Base-by-base conservation (phyloP, 2,888 invertebrate species). In the Lampropteryx suffumata region DNA sequence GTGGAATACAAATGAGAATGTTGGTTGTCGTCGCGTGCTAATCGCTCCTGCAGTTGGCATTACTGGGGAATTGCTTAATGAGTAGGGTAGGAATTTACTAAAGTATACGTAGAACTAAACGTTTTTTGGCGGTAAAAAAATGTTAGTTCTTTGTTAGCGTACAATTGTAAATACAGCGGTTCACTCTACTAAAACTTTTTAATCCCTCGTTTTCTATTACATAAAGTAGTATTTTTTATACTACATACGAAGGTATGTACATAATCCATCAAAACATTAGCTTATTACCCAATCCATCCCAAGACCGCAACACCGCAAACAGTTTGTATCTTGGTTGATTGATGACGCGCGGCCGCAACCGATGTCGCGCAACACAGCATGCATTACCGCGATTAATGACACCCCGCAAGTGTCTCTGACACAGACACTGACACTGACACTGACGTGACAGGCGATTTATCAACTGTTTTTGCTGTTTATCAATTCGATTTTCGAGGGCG, bases 1-100 rank as follows among this genome's bases (percentile, higher is more conserved):
- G 54, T 39, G 37, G 42, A 55, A 50, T 50, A 46, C 46, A 61
- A 68, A 65, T 70, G 64, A 61, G 69, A 65, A 69, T 63, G 64
- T 67, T 67, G 61, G 57, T 59, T n/a, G 57, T 57, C 59, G 55
- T 70, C 55, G 70, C 70, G 69, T 66, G 69, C 64, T 61, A 62
- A 68, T 66, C 67, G 60, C 40, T 50, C 55, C 57, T 44, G 45
- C 61, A 40, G 51, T 50, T 47, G 40, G 42, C 46, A 55, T 39
- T 50, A 46, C 50, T 39, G 42, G 21, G 26, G 50, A 45, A 46
- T 42, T 35, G 48, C 46, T 34, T 55, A 55, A 55, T 55, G 54
- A 55, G 45, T 43, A 47, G 30, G 50, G 21, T 17, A 12, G 41
- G 37, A 42, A 54, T 45, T 50, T 11, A 27, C 21, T 42, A 10